Conservation (phyloP, 2,797 vertebrate genomes). For the Pterois miles region DNA sequence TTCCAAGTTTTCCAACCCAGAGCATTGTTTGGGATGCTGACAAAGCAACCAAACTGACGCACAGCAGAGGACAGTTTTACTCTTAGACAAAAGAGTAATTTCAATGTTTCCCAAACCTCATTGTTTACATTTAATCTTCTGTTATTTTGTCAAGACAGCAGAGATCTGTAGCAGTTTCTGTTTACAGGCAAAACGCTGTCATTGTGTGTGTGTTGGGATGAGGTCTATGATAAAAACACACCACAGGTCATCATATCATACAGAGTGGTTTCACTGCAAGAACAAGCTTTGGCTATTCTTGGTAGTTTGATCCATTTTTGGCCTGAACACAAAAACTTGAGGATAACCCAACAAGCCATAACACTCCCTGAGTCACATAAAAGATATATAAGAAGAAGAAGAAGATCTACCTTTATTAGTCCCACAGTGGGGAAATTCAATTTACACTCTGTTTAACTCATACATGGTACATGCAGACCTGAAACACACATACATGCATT, state of each 20-base stretch:
- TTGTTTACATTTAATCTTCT: background rate
- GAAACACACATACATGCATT: too few relatives aligned
- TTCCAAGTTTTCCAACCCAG: background rate
- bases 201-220: background rate
- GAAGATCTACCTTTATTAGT: too few relatives aligned
- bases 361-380: constrained; percentile 33
- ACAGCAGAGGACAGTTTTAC: background rate
- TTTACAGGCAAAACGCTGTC: constrained; percentile 25
- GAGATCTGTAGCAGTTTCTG: background rate
- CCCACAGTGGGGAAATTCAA: too few relatives aligned
- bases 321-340: background rate
- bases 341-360: constrained; percentile 21
- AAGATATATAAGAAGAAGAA: background rate
- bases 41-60: background rate
- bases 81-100: background rate
- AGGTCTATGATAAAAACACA: background rate
- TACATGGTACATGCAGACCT: too few relatives aligned
- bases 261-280: background rate
- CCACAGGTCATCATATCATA: background rate
- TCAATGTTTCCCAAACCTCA: background rate
- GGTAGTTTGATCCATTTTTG: constrained; percentile 12
- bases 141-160: background rate
- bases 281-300: constrained; percentile 1
- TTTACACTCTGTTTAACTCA: too few relatives aligned
- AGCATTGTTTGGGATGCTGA: background rate